phyloP scores from a whole-genome alignment of 2,113 vertebrate species.

The Sminthopsis crassicaudata region DNA sequence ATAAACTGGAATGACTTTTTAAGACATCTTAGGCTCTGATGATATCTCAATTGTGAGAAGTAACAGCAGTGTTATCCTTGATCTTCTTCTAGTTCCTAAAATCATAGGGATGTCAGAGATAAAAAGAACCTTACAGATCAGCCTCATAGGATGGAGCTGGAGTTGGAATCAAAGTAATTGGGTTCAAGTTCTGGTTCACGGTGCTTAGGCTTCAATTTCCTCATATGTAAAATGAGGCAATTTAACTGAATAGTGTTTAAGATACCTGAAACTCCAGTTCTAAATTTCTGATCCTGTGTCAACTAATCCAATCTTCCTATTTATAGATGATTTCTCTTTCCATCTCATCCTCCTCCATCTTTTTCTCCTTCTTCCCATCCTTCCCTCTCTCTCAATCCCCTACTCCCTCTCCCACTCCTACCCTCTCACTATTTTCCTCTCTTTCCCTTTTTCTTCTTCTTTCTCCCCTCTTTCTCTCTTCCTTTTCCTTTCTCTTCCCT shows the following conservation, averaged over 20 bases:
- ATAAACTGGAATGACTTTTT: conserved; percentile 50
- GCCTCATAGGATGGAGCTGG: background rate
- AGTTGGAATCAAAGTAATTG: background rate
- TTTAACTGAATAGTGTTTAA: background rate
- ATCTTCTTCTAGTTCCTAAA: conserved; percentile 36
- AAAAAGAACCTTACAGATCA: background rate
- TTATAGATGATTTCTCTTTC: background rate
- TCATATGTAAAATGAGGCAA: background rate
- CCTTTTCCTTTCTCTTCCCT: background rate
- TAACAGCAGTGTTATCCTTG: conserved; percentile 6
- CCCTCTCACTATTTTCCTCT: too few species aligned
- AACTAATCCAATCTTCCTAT: background rate
- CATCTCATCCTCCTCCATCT: background rate
- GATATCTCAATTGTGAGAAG: conserved; percentile 58
- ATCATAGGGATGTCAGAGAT: background rate
- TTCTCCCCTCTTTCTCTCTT: background rate
- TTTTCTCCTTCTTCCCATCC: background rate
- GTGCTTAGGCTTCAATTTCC: background rate
- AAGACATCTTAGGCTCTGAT: conserved; percentile 52
- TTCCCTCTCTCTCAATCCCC: background rate
- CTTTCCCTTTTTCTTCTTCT: background rate
- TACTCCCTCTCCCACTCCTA: too few species aligned
- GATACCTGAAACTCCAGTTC: background rate
- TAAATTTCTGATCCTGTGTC: background rate
- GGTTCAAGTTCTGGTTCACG: background rate